Evolutionary conservation across 2,797 vertebrate genomes (phyloP), one percentile per base, ranked within the genome.

Genomic region (Lerista edwardsae): DNA sequence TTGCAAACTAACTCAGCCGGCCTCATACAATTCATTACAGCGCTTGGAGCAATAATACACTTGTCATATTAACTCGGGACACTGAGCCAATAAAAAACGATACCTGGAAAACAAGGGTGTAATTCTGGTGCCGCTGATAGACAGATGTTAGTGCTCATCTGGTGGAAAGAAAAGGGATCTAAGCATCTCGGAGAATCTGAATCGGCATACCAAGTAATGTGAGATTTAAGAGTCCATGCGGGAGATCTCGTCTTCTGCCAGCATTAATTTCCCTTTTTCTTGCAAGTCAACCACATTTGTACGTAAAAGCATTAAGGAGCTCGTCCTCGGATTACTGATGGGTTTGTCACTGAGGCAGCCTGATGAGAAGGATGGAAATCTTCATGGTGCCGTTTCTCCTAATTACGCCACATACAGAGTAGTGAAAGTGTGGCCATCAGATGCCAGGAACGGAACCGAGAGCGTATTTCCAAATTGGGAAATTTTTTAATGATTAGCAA

Each of bases 131-230:
- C 44, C 79, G 47, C 57, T 90, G 68, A 41, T 11, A 74, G 84
- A 84, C 82, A 93, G 82, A 79, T 39, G 44, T 77, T 86, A 4
- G 23, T 85, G n/a, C 55, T 90, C 82, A 64, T 83, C 61, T 79
- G 71, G 64, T 14, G 80, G 59, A 87, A 89, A 59, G 25, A 87
- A 94, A 91, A 57, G 71, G 39, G 83, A 84, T 75, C 75, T 82
- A 83, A 47, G 57, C 15, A 14, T 64, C 82, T 90, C 83, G 75
- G 65, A 65, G 15, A 8, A 62, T 83, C 2, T 0, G 4, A 67
- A 84, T 65, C 62, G 75, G 69, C 89, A 79, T 12, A 80, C 2
- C 55, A 61, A 80, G 31, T 68, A 67, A 86, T 47, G 29, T 1
- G 1, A 36, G 64, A 61, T 71, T 81, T 72, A 90, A 64, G 67